phyloP scores from a whole-genome alignment of 2,888 invertebrate species.

The Dicranocentrus wangi region DNA sequence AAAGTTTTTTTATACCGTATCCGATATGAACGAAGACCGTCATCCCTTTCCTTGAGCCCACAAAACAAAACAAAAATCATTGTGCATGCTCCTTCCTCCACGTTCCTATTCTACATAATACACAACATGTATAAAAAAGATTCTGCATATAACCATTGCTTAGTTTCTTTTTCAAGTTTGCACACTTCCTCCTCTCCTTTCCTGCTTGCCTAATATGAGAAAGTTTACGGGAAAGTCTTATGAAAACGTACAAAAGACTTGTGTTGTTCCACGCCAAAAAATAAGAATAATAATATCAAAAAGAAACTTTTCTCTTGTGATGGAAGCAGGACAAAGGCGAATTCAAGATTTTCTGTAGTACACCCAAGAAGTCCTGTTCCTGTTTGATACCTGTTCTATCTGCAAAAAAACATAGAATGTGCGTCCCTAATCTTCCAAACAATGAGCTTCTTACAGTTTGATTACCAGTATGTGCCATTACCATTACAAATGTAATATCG shows the following conservation, averaged over 20 bases:
- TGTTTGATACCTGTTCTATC: no score
- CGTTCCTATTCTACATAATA: no score
- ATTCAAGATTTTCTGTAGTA: conserved; percentile 12
- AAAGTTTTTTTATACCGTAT: conserved; percentile 22
- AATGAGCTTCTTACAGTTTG: no score
- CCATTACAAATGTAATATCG: no score
- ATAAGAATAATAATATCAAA: conserved; percentile 13
- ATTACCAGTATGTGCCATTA: no score
- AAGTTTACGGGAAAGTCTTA: not conserved
- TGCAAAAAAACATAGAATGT: no score
- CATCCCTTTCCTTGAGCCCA: not conserved
- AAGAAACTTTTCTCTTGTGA: conserved; percentile 13
- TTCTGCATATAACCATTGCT: no score
- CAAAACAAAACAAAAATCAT: not conserved
- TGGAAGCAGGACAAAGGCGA: not conserved
- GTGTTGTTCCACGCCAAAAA: conserved; percentile 10
- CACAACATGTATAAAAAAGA: no score
- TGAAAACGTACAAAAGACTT: conserved; percentile 10
- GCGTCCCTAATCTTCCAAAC: no score
- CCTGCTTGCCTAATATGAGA: not conserved
- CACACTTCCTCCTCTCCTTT: not conserved
- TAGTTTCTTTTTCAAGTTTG: conserved; percentile 6
- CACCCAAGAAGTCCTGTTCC: no score
- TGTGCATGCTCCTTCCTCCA: no score
- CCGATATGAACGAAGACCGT: conserved; percentile 15